phyloP scores from a whole-genome alignment of 2,797 vertebrate genomes.

The Sparus aurata region DNA sequence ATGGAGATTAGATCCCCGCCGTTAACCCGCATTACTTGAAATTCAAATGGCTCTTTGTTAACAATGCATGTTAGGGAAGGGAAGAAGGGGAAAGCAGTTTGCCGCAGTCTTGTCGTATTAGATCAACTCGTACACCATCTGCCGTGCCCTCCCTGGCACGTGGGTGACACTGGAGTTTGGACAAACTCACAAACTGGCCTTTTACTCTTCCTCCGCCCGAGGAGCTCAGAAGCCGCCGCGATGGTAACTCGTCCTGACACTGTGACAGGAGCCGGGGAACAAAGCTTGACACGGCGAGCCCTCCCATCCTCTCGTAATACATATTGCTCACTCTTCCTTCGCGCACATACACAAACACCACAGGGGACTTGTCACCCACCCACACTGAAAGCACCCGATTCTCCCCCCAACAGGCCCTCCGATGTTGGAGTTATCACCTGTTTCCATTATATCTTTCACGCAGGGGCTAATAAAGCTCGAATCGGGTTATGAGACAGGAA shows the following conservation, averaged over 20 bases:
- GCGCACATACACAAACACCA: conserved; percentile 49
- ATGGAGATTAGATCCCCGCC: conserved; percentile 18
- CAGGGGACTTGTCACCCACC: conserved; percentile 49
- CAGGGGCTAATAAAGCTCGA: conserved; percentile 64
- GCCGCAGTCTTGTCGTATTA: conserved; percentile 42
- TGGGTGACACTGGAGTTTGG: conserved; percentile 40
- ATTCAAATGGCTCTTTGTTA: conserved; percentile 37
- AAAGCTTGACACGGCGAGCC: conserved; percentile 57
- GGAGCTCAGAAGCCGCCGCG: conserved; percentile 57
- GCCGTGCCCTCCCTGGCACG: conserved; percentile 28
- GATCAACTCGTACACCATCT: conserved; percentile 45
- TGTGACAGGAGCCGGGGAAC: conserved; percentile 64
- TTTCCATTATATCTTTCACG: conserved; percentile 63
- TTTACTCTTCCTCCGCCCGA: conserved; percentile 53
- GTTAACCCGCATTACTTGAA: conserved; percentile 12
- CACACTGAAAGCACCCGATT: conserved; percentile 45
- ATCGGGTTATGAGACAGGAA: conserved; percentile 55
- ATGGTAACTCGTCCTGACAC: conserved; percentile 70
- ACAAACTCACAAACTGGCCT: conserved; percentile 65
- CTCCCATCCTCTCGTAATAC: conserved; percentile 48
- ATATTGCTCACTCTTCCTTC: conserved; percentile 52
- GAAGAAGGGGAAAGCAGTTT: conserved; percentile 8
- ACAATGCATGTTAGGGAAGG: neutral
- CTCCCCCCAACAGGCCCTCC: conserved; percentile 23
- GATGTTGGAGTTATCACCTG: conserved; percentile 66